phyloP scores from a whole-genome alignment of 2,888 invertebrate species.

The Cremastinae sp. region DNA sequence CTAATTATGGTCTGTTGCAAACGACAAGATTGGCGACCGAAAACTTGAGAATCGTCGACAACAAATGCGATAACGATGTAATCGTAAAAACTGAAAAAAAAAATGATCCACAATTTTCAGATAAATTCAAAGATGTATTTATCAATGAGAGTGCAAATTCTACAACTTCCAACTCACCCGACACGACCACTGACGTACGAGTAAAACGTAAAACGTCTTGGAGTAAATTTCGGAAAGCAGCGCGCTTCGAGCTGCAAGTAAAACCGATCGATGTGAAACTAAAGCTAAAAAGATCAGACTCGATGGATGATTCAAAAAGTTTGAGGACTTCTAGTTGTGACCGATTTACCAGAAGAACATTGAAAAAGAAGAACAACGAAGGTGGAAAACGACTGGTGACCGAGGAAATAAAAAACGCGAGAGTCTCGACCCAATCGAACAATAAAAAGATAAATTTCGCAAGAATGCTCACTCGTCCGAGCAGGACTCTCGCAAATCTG shows the following conservation, averaged over 20 bases:
- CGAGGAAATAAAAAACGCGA: too few species aligned
- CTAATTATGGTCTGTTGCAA: too few species aligned
- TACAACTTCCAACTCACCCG: too few species aligned
- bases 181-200: too few species aligned
- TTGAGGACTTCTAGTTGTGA: not conserved
- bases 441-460: not conserved
- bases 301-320: too few species aligned
- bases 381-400: not conserved
- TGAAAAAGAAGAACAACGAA: not conserved
- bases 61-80: too few species aligned
- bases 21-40: too few species aligned
- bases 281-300: not conserved
- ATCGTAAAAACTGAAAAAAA: not conserved
- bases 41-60: too few species aligned
- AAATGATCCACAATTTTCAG: not conserved
- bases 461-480: constrained; percentile 17
- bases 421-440: too few species aligned
- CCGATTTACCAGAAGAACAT: not conserved
- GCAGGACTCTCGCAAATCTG: not conserved
- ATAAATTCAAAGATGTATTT: not conserved
- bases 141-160: too few species aligned
- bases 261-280: constrained; percentile 5
- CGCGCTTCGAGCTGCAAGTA: not conserved
- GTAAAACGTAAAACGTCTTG: too few species aligned
- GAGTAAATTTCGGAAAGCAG: too few species aligned